These are phyloP conservation scores for Leucopsar rothschildi DNA, from an alignment of 2,113 vertebrate genomes.

Conservation along the genomic window DNA sequence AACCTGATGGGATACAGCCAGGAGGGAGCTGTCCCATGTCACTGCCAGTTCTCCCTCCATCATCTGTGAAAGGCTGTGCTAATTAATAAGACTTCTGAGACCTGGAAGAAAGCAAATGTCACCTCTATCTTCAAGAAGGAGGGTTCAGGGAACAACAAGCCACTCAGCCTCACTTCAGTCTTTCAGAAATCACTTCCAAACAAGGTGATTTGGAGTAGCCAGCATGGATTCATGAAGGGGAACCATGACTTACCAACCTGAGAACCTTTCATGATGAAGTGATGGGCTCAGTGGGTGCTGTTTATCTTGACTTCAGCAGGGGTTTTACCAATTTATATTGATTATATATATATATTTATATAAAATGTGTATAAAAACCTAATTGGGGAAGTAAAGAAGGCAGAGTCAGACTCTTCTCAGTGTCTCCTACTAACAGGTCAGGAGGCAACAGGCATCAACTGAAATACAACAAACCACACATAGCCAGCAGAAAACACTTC, in stretches of 20 bases:
- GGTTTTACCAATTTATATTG: not conserved
- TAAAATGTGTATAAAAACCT: not conserved
- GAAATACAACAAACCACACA: not conserved
- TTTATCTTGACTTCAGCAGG: not conserved
- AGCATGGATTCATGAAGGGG: not conserved
- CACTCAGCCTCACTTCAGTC: not conserved
- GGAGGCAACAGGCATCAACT: not conserved
- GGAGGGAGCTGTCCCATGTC: not conserved
- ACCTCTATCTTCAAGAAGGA: not conserved
- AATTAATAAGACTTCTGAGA: not conserved
- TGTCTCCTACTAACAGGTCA: not conserved
- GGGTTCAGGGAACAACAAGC: not conserved
- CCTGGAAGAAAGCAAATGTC: not conserved
- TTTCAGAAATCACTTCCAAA: not conserved
- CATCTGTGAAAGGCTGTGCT: not conserved
- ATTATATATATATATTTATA: not conserved
- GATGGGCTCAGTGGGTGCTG: not conserved
- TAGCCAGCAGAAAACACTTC: not conserved
- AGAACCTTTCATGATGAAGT: not conserved
- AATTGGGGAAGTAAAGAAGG: not conserved
- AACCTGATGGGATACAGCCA: not conserved
- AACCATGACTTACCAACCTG: not conserved
- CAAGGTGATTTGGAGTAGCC: not conserved
- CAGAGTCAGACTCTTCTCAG: not conserved
- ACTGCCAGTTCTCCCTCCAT: not conserved